phyloP scores from a whole-genome alignment of 1,140 invertebrate species.

The Hypothenemus hampei region DNA sequence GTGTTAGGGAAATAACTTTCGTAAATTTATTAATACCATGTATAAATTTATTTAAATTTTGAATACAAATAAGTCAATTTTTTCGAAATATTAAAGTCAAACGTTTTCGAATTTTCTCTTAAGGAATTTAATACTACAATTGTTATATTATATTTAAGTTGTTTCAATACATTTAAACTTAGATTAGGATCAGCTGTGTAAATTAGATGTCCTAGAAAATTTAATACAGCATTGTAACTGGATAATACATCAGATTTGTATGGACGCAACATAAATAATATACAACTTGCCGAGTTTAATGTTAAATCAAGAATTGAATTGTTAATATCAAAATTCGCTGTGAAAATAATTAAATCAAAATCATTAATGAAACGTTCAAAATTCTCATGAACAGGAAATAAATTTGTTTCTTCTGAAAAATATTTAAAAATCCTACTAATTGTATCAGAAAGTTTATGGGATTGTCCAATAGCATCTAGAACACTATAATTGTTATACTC shows the following conservation, averaged over 20 bases:
- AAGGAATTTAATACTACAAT: conserved; percentile 24
- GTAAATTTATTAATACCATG: too few species aligned
- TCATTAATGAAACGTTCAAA: conserved; percentile 31
- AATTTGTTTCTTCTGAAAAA: conserved; percentile 28
- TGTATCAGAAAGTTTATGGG: conserved; percentile 6
- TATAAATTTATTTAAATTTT: conserved; percentile 20
- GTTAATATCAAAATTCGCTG: conserved; percentile 16
- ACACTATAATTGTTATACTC: conserved; percentile 20
- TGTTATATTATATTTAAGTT: conserved; percentile 9
- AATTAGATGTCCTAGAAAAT: conserved; percentile 24
- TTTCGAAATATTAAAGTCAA: conserved; percentile 17
- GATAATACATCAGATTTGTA: conserved; percentile 13
- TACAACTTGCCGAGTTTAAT: conserved; percentile 24
- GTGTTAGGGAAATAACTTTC: too few species aligned
- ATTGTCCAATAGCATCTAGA: conserved; percentile 1
- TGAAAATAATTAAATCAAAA: conserved; percentile 30
- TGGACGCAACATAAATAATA: conserved; percentile 19
- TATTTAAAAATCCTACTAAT: conserved; percentile 27
- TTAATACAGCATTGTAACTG: conserved; percentile 15
- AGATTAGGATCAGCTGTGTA: conserved; percentile 7
- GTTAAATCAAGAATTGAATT: conserved; percentile 8
- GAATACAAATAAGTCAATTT: conserved; percentile 14
- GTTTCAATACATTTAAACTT: conserved; percentile 6
- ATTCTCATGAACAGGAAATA: conserved; percentile 29
- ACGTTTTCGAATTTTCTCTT: conserved; percentile 15